phyloP scores from a whole-genome alignment of 2,797 vertebrate species.

The Spinus olivaceus region DNA sequence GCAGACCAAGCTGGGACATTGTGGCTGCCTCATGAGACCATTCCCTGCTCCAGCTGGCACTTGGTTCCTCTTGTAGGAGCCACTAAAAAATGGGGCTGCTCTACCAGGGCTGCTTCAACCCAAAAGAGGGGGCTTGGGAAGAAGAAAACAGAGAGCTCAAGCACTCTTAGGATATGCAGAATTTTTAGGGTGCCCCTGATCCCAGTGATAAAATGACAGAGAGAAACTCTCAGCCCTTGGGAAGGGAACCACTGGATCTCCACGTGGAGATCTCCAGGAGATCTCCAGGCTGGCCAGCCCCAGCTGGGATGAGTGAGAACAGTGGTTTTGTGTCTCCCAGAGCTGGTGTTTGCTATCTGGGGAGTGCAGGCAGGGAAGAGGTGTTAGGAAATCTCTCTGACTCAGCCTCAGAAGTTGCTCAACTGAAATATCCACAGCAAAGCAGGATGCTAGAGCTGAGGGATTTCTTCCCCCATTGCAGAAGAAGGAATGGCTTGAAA shows the following conservation, averaged over 20 bases:
- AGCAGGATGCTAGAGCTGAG: neutral
- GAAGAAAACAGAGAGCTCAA: neutral
- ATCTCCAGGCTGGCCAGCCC: neutral
- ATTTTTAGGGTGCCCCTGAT: neutral
- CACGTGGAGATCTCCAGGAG: neutral
- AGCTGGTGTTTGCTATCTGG: neutral
- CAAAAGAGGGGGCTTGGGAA: neutral
- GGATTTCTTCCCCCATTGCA: neutral
- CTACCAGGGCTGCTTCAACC: neutral
- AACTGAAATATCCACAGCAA: neutral
- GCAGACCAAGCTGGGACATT: neutral
- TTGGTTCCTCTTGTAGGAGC: neutral
- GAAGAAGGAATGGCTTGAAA: neutral
- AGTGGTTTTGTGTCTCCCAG: neutral
- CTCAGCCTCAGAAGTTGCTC: constrained; percentile 15
- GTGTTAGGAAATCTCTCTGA: constrained; percentile 47
- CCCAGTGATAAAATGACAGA: neutral
- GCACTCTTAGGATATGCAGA: rapidly evolving
- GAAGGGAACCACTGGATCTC: neutral
- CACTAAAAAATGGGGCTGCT: neutral
- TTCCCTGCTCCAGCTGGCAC: neutral
- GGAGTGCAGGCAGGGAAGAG: neutral
- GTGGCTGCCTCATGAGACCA: neutral
- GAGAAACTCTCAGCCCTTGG: neutral
- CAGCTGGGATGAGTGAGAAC: neutral